A percentile compares a stretch with the other conserved stretches of the same genome.
Conservation (phyloP, 2,113 vertebrate species). For the Laticauda laticaudata region DNA sequence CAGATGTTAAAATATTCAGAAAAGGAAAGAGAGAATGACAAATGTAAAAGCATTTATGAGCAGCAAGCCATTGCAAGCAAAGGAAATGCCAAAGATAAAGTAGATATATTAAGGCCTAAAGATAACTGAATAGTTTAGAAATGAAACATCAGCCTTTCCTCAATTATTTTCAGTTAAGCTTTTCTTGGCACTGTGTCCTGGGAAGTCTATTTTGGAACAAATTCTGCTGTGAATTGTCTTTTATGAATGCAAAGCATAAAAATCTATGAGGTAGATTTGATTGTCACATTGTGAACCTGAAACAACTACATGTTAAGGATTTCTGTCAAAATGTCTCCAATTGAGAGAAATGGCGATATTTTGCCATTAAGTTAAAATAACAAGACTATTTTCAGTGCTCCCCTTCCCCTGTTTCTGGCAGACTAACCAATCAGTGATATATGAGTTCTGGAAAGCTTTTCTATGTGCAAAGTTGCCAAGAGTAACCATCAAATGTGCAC, state of each 20-base stretch:
- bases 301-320: not conserved
- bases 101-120: conserved; percentile 11
- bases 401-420: not conserved
- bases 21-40: not conserved
- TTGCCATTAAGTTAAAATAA: conserved; percentile 31
- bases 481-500: not conserved
- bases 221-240: conserved; percentile 35
- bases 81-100: conserved; percentile 20
- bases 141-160: conserved; percentile 14
- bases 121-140: conserved; percentile 32
- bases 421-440: conserved; percentile 31
- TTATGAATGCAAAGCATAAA: conserved; percentile 36
- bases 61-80: not conserved
- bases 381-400: conserved; percentile 28
- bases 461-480: not conserved
- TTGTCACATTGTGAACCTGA: conserved; percentile 4
- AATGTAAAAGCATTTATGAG: not conserved
- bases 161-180: conserved; percentile 17
- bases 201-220: conserved; percentile 24
- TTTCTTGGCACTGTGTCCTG: conserved; percentile 27
- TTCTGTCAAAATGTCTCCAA: conserved; percentile 11
- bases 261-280: conserved; percentile 30
- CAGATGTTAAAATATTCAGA: conserved; percentile 17
- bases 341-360: conserved; percentile 46
- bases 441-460: conserved; percentile 18